These are phyloP conservation scores for Aptenodytes patagonicus DNA, from an alignment of 2,113 vertebrate species.

Conservation along the genomic window DNA sequence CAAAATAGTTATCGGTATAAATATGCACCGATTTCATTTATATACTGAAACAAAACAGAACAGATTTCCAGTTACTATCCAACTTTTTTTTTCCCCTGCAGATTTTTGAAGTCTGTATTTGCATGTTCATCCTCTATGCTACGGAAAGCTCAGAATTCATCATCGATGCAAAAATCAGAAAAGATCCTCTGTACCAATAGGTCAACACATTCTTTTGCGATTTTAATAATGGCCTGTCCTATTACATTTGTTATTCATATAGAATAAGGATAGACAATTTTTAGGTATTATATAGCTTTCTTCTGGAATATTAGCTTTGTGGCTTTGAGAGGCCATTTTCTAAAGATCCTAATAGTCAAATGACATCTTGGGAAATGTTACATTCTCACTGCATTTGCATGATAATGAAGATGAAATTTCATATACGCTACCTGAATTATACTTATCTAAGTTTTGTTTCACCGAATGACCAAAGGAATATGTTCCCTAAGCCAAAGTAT, in stretches of 20 bases:
- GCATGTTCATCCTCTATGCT: background rate
- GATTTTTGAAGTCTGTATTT: constrained; percentile 44
- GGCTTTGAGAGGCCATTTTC: constrained; percentile 66
- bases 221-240: constrained; percentile 57
- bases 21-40: background rate
- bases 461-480: constrained; percentile 54
- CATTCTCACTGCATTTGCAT: constrained; percentile 46
- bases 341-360: constrained; percentile 70
- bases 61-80: background rate
- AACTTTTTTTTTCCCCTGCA: background rate
- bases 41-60: background rate
- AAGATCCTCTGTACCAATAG: constrained; percentile 27
- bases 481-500: constrained; percentile 11
- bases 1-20: background rate
- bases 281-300: constrained; percentile 60
- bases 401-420: constrained; percentile 68
- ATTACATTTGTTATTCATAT: constrained; percentile 59
- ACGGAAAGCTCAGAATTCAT: constrained; percentile 20
- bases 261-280: constrained; percentile 62
- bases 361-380: constrained; percentile 69
- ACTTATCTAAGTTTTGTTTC: constrained; percentile 68
- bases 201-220: constrained; percentile 46
- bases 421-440: constrained; percentile 46
- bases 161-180: constrained; percentile 24
- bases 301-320: constrained; percentile 63